These are phyloP conservation scores for Drosophila borealis DNA, from an alignment of 2,888 invertebrate genomes.

Conservation along the genomic window DNA sequence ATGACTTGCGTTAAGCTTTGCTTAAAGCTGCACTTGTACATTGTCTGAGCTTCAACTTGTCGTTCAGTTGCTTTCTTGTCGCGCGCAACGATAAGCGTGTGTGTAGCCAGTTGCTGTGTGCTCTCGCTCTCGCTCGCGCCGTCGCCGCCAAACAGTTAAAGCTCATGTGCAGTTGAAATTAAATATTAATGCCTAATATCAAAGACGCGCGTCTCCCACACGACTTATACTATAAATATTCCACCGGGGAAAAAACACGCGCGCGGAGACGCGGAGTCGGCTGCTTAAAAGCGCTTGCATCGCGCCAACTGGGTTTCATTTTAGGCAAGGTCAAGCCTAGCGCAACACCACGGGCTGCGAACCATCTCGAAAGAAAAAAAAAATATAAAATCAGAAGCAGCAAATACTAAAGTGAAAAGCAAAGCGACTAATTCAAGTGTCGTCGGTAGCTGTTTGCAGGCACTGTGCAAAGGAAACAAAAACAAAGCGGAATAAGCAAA, in stretches of 20 bases:
- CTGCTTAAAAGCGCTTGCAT: constrained; percentile 52
- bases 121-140: constrained; percentile 38
- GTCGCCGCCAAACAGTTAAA: constrained; percentile 4
- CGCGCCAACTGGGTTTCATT: constrained; percentile 30
- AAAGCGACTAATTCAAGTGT: constrained; percentile 61
- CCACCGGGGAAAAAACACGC: constrained; percentile 55
- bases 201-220: constrained; percentile 56
- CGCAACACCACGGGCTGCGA: constrained; percentile 12
- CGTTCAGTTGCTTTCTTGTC: constrained; percentile 63
- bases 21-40: constrained; percentile 65
- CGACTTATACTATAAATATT: constrained; percentile 23
- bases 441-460: constrained; percentile 31
- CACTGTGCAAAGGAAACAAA: constrained; percentile 69
- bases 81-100: constrained; percentile 56
- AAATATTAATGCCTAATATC: constrained; percentile 33
- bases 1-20: constrained; percentile 42
- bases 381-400: constrained; percentile 1
- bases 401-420: constrained; percentile 61
- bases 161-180: constrained; percentile 38
- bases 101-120: constrained; percentile 36
- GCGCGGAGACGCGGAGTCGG: constrained; percentile 4
- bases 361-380: neutral
- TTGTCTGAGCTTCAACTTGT: constrained; percentile 47
- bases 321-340: constrained; percentile 42
- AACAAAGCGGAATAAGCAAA: constrained; percentile 66